Evolutionary conservation across 2,797 vertebrate genomes (phyloP).

Genomic region (Anas flavirostris): DNA sequence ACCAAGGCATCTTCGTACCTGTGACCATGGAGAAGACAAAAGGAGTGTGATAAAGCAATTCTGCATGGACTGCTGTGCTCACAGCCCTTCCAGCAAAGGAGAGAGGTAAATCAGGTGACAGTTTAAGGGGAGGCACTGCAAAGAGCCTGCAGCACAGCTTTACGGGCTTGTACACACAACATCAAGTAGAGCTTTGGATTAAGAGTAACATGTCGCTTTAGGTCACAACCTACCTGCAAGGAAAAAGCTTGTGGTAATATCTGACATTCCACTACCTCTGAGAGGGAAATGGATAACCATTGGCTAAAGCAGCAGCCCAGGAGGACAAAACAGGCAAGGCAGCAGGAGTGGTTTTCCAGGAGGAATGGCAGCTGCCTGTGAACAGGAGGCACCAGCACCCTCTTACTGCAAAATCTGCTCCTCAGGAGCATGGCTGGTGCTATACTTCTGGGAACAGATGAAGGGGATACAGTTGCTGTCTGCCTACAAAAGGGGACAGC

Average conservation of each 20-base stretch:
- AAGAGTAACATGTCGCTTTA: neutral
- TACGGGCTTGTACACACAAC: neutral
- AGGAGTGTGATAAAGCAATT: neutral
- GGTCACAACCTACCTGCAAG: neutral
- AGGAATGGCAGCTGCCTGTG: neutral
- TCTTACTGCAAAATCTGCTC: neutral
- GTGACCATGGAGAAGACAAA: neutral
- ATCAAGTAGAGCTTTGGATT: neutral
- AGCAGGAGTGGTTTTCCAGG: neutral
- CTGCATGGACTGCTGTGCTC: neutral
- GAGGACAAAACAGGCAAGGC: neutral
- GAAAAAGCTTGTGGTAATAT: neutral
- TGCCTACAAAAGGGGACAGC: neutral
- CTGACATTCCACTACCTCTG: neutral
- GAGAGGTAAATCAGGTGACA: accelerated
- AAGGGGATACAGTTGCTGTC: neutral
- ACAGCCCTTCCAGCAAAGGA: neutral
- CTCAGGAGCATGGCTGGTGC: neutral
- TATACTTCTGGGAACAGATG: neutral
- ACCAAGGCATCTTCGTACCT: constrained; percentile 98
- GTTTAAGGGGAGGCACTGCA: neutral
- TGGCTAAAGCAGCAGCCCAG: neutral
- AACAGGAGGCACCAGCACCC: neutral
- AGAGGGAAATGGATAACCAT: neutral
- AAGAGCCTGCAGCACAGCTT: neutral